Conservation (phyloP, 2,888 invertebrate species). For the Helobdella robusta region DNA sequence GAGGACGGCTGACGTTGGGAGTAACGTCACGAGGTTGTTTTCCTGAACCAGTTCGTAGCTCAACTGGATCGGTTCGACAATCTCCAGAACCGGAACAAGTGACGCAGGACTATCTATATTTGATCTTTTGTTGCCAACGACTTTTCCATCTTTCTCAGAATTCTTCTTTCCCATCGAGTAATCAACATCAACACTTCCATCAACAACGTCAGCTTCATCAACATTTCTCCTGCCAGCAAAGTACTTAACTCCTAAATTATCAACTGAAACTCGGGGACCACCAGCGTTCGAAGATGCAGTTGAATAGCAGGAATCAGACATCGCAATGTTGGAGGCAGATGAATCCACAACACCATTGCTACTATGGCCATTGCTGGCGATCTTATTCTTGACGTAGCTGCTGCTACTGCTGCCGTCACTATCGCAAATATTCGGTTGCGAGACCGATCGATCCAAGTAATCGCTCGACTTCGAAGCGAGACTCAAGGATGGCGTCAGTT, state of each 20-base stretch:
- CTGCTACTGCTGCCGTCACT: constrained; percentile 1
- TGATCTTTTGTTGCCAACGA: not conserved
- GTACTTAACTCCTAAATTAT: too few relatives aligned
- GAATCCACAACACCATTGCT: not conserved
- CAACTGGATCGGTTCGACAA: too few relatives aligned
- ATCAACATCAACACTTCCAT: too few relatives aligned
- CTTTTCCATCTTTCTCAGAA: too few relatives aligned
- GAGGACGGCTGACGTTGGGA: not conserved
- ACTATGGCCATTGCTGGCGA: too few relatives aligned
- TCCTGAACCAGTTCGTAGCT: too few relatives aligned
- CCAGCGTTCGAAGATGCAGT: too few relatives aligned
- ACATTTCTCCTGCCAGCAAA: not conserved
- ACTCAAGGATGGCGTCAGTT: too few relatives aligned
- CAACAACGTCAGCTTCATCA: too few relatives aligned
- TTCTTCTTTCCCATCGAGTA: too few relatives aligned
- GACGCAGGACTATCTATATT: not conserved
- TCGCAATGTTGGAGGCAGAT: constrained; percentile 7
- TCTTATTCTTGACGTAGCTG: not conserved
- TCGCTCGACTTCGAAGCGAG: too few relatives aligned
- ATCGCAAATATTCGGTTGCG: constrained; percentile 38
- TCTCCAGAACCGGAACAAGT: constrained; percentile 15
- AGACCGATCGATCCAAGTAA: constrained; percentile 37
- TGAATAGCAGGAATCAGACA: constrained; percentile 21
- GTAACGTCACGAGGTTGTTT: not conserved
- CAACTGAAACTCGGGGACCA: too few relatives aligned